Evolutionary conservation across 2,888 invertebrate genomes (phyloP).

Genomic region (Agonopterix arenella): DNA sequence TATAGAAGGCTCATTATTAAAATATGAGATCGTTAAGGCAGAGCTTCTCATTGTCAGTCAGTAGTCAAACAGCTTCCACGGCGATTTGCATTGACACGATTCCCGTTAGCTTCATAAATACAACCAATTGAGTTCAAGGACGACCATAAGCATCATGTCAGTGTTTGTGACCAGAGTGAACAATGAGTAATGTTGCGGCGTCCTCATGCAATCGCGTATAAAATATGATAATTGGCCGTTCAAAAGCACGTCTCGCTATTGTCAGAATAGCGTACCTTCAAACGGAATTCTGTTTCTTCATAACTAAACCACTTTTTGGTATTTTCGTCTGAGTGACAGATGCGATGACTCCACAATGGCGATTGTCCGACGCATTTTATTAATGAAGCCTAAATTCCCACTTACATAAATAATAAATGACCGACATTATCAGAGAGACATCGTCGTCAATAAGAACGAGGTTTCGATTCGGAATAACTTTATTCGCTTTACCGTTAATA

Average conservation of each 20-base stretch:
- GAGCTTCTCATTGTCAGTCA: slow-evolving; percentile 34
- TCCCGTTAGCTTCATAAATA: slow-evolving; percentile 69
- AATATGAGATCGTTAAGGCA: slow-evolving; percentile 7
- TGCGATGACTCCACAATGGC: slow-evolving; percentile 13
- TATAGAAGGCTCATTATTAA: neutral
- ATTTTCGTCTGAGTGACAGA: slow-evolving; percentile 11
- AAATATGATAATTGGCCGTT: slow-evolving; percentile 68
- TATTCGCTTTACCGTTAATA: slow-evolving; percentile 14
- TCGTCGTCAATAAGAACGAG: slow-evolving; percentile 3
- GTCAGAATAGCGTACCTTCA: slow-evolving; percentile 18
- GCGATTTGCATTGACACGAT: slow-evolving; percentile 68
- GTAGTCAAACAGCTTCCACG: slow-evolving; percentile 46
- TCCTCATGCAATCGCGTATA: slow-evolving; percentile 69
- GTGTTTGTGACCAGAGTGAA: slow-evolving; percentile 70
- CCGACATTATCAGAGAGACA: slow-evolving; percentile 14
- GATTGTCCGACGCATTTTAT: slow-evolving; percentile 16
- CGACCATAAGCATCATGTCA: slow-evolving; percentile 60
- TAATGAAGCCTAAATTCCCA: slow-evolving; percentile 16
- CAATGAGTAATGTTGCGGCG: slow-evolving; percentile 65
- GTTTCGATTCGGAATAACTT: slow-evolving; percentile 1
- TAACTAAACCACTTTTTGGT: slow-evolving; percentile 1
- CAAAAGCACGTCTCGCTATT: slow-evolving; percentile 44
- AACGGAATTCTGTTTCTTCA: slow-evolving; percentile 5
- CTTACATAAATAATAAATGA: slow-evolving; percentile 15
- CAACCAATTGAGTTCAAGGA: slow-evolving; percentile 73